phyloP scores from a whole-genome alignment of 2,888 invertebrate species.

The Seira ritae region DNA sequence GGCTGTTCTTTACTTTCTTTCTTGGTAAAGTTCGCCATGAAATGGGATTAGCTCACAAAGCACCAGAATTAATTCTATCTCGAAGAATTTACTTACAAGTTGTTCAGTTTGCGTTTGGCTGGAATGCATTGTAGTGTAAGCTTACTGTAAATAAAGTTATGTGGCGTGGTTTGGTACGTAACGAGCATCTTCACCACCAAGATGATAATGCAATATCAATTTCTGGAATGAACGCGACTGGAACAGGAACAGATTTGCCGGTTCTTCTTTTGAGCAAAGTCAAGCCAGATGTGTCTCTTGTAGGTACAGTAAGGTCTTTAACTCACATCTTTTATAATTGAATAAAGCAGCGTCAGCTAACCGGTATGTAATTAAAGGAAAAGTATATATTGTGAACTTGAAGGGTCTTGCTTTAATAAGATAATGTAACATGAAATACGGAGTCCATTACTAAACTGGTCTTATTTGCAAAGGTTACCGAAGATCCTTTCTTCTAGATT shows the following conservation, averaged over 20 bases:
- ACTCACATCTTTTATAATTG: slow-evolving; percentile 46
- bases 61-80: slow-evolving; percentile 18
- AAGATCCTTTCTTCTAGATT: slow-evolving; percentile 20
- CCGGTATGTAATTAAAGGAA: slow-evolving; percentile 52
- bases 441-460: neutral
- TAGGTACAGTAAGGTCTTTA: neutral
- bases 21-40: slow-evolving; percentile 10
- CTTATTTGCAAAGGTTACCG: neutral
- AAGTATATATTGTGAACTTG: slow-evolving; percentile 11
- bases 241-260: too few relatives aligned
- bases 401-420: neutral
- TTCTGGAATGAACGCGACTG: too few relatives aligned
- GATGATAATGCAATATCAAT: too few relatives aligned
- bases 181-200: too few relatives aligned
- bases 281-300: slow-evolving; percentile 37
- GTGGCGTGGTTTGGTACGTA: too few relatives aligned
- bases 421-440: neutral
- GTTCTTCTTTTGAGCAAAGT: too few relatives aligned
- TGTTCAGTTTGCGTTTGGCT: neutral
- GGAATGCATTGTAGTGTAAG: neutral
- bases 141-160: neutral
- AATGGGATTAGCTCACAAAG: slow-evolving; percentile 27
- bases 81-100: neutral
- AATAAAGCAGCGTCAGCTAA: slow-evolving; percentile 34
- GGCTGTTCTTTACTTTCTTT: neutral